Base-by-base conservation (phyloP, 1,140 invertebrate species). In the Stegodyphus dumicola region DNA sequence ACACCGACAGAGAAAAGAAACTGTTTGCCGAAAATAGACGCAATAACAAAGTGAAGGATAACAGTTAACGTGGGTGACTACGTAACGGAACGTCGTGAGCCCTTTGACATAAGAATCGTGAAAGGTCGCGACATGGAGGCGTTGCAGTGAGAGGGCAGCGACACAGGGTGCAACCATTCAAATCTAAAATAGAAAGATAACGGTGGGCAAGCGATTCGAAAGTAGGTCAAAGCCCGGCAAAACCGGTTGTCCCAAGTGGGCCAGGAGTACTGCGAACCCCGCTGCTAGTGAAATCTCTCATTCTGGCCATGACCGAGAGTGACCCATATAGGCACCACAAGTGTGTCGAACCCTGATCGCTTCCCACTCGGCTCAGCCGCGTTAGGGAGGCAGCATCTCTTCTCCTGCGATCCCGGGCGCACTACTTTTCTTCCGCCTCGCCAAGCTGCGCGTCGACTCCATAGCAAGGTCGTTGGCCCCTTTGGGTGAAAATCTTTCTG, bases 151-250 rank as follows among this genome's bases (percentile, higher is more conserved):
- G 33, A 17, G 49, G 56, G 75, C 53, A 54, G 17, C 60, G 64
- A 78, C 64, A 69, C 17, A 33, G 65, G 65, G 77, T 9, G 65
- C 65, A 78, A 67, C 77, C 77, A 53, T 53, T 78, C 17, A 9
- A 52, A 78, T 51, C 78, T 33, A 81, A 81, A 71, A 81, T 73
- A 81, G 78, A 60, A 81, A 73, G 54, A 48, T 66, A 51, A 9
- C 67, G 52, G 54, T 18, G 51, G 53, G 66, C 51, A 52, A 51
- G 69, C 69, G 69, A 73, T 11, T 13, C 70, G 70, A 15, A 64
- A 84, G 81, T 85, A 74, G 81, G 81, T 85, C 81, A 85, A 66
- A 85, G 15, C 64, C n/a, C 80, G 76, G 52, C 76, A 67, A 79
- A 79, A 80, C 74, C 74, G 60, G 71, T 48, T 74, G 48, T 17